These are phyloP conservation scores for Centropristis striata DNA, from an alignment of 2,113 vertebrate species.

Conservation along the genomic window DNA sequence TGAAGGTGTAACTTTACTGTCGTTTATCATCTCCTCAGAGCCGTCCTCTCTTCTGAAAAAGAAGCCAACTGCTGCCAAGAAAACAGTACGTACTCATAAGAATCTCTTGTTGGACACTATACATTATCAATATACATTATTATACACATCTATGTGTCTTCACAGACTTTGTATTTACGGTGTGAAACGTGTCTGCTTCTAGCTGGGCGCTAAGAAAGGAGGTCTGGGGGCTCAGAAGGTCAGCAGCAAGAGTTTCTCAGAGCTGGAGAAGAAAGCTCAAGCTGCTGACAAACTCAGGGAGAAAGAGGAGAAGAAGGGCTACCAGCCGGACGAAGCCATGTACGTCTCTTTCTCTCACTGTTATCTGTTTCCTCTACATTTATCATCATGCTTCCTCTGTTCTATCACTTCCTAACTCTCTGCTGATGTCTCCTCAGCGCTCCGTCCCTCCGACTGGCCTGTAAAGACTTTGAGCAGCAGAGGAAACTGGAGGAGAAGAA, in stretches of 20 bases:
- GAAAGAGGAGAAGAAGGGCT: conserved; percentile 71
- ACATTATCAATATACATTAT: too few relatives aligned
- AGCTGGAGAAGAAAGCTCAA: conserved; percentile 93
- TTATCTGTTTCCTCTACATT: too few relatives aligned
- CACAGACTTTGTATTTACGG: not conserved
- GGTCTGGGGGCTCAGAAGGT: conserved; percentile 96
- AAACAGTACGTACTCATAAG: conserved; percentile 54
- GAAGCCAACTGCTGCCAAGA: conserved; percentile 81
- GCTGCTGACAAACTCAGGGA: conserved; percentile 91
- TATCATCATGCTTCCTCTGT: too few relatives aligned
- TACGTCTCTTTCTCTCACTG: conserved; percentile 68
- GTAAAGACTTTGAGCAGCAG: conserved; percentile 92
- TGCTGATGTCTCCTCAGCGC: conserved; percentile 79
- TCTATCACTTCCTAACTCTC: not conserved
- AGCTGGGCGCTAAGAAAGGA: conserved; percentile 92
- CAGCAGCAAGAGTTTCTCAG: conserved; percentile 89
- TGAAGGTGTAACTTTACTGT: not conserved
- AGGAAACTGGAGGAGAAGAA: conserved; percentile 87
- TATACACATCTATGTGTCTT: not conserved
- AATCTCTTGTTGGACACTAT: not conserved
- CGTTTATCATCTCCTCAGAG: conserved; percentile 67
- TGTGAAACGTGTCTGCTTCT: conserved; percentile 27
- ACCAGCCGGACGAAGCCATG: conserved; percentile 85
- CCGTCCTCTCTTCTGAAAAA: conserved; percentile 82
- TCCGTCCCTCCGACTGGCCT: conserved; percentile 89